phyloP scores from a whole-genome alignment of 2,797 vertebrate species.

The Chaetodon trifasciatus region DNA sequence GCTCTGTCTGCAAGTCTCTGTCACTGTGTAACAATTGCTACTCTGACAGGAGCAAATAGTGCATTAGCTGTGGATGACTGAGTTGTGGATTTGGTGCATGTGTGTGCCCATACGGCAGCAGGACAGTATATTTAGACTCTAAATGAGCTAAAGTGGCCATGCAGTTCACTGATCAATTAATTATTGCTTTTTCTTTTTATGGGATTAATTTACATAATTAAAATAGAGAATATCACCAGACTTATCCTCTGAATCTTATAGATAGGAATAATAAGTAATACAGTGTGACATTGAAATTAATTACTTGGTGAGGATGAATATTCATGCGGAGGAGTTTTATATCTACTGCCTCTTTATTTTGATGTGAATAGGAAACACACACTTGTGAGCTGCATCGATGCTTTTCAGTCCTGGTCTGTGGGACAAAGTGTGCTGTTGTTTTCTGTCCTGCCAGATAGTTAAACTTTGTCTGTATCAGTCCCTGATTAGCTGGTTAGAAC shows the following conservation, averaged over 20 bases:
- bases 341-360: slow-evolving; percentile 31
- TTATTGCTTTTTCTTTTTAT: slow-evolving; percentile 14
- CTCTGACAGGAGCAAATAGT: not conserved
- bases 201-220: not conserved
- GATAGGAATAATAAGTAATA: not conserved
- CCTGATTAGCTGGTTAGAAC: slow-evolving; percentile 15
- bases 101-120: not conserved
- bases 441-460: slow-evolving; percentile 12
- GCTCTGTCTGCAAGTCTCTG: not conserved
- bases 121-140: not conserved
- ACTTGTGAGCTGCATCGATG: slow-evolving; percentile 40
- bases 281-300: not conserved
- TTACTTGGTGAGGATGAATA: slow-evolving; percentile 20
- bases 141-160: not conserved
- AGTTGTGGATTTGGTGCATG: not conserved
- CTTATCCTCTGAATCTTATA: slow-evolving; percentile 4
- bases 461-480: not conserved
- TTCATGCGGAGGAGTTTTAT: slow-evolving; percentile 11
- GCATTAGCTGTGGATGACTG: not conserved
- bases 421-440: slow-evolving; percentile 18
- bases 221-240: slow-evolving; percentile 20
- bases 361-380: slow-evolving; percentile 38
- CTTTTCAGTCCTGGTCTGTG: slow-evolving; percentile 36
- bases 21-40: not conserved
- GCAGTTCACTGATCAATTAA: not conserved